Evolutionary conservation across 2,113 vertebrate species (phyloP), one percentile per base, ranked within the genome.

Genomic region (Xenopus borealis): DNA sequence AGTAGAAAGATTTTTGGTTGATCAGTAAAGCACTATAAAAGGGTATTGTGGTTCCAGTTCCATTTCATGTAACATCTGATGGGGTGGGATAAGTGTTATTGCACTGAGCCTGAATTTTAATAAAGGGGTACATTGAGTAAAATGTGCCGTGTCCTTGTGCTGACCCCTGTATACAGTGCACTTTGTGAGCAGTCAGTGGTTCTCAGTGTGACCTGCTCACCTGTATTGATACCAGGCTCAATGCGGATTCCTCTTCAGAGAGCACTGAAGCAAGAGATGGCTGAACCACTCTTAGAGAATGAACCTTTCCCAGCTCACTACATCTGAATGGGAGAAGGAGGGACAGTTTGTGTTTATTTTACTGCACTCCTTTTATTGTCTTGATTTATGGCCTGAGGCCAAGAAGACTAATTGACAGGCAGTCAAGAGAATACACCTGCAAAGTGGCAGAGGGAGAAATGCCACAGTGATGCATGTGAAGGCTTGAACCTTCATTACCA

Each of bases 321-420:
- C 88, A 1, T 91, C 89, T 92, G 88, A 84, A 83, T 89, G 89
- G 91, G 81, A 86, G 79, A 83, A 83, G 88, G 85, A 86, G 87
- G 83, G 82, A 83, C 81, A 84, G 76, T 81, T 80, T 78, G 4
- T 90, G 91, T 94, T 94, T 92, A 90, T 91, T 90, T 92, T 90
- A 85, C 89, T 91, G 84, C 44, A 45, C 82, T 79, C 80, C 81
- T 83, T 85, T 86, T 89, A 85, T 86, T 87, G 87, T 80, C 83
- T 89, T 91, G 89, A 94, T 94, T 92, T 91, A 89, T 91, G 85
- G 91, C 93, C 87, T 57, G 75, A 81, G 90, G 93, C 88, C 78
- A 84, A 78, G 83, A 69, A 14, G 90, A 88, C 90, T 92, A 93
- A 95, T 93, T 90, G 91, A 84, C 80, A 86, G 81, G 80, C 80